Evolutionary conservation across 2,113 vertebrate genomes (phyloP), one percentile per base, ranked within the genome.

Genomic region (Hemiprocne comata): DNA sequence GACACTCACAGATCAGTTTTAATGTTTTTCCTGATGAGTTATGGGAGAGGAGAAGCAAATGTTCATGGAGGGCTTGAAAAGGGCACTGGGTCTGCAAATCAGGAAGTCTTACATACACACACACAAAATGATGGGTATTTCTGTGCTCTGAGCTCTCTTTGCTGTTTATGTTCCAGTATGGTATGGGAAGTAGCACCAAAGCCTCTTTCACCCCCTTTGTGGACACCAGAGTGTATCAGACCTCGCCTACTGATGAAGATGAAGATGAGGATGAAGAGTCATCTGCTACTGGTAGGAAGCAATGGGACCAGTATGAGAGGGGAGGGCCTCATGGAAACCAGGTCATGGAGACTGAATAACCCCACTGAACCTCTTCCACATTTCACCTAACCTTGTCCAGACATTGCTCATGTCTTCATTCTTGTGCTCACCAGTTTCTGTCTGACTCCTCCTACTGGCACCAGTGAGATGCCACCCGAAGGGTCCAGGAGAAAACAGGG

Each of bases 161-260:
- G 40, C 94, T 95, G 17, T 87, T 94, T 88, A 12, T 88, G 91
- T 76, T 94, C 55, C 97, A 99, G 99, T 99, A 98, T 17, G 99
- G 98, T 51, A 98, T 99, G 97, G 99, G 98, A 84, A 98, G 98
- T 46, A 99, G 98, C 96, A 99, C 99, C 96, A 99, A 99, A 98
- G 98, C 99, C 62, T 99, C 99, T 94, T 99, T 99, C 97, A 99
- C 99, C 2, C 99, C 99, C 6, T 99, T 99, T 72, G 99, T 99
- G 86, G 99, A 99, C 94, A 99, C 99, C 31, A 98, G 99, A 94
- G 99, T 99, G 26, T 99, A 99, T 95, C 99, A 99, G 97, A 99
- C 99, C 2, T 99, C 99, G 0, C 99, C 99, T 33, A 99, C 99
- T 1, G 99, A 99, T 23, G 99, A 99, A 50, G 99, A 99, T 26